These are phyloP conservation scores for Matsumyia berberina DNA, from an alignment of 2,888 invertebrate species.

Conservation along the genomic window DNA sequence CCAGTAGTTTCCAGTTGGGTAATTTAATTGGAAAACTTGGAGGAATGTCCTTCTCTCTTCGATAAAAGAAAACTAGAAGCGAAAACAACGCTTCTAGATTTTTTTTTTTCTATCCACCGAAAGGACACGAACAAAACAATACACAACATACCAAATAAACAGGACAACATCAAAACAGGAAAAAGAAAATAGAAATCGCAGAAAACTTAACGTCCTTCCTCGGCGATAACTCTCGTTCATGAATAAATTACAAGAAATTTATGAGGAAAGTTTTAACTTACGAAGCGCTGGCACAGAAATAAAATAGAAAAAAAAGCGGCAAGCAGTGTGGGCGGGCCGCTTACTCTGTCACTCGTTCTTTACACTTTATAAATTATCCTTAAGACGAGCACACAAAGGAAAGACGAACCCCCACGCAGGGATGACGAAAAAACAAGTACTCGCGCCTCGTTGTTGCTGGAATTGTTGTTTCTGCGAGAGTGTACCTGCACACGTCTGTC, in stretches of 20 bases:
- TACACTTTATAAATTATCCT: constrained; percentile 61
- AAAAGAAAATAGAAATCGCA: constrained; percentile 56
- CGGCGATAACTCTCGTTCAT: constrained; percentile 65
- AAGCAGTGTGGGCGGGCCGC: neutral
- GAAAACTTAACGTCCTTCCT: constrained; percentile 42
- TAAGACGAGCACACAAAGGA: constrained; percentile 43
- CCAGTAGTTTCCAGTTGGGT: constrained; percentile 72
- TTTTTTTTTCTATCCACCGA: constrained; percentile 17
- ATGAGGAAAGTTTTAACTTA: constrained; percentile 70
- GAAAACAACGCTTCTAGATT: constrained; percentile 31
- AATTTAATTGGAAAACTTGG: constrained; percentile 75
- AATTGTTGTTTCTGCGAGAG: constrained; percentile 11
- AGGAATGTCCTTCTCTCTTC: constrained; percentile 59
- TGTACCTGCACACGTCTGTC: constrained; percentile 35
- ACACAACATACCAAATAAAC: constrained; percentile 67
- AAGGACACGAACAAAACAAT: constrained; percentile 49
- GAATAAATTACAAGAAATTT: constrained; percentile 75
- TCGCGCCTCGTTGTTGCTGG: constrained; percentile 2
- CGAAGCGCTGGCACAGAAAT: constrained; percentile 33
- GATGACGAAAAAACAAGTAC: neutral
- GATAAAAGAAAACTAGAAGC: constrained; percentile 38
- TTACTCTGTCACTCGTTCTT: constrained; percentile 45
- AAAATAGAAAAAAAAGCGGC: constrained; percentile 11
- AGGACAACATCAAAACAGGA: constrained; percentile 70
- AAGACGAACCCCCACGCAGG: neutral